Percentiles rank a stretch among this genome's conserved stretches.
Conservation (phyloP, 2,113 vertebrate species). For the Loxodonta africana region DNA sequence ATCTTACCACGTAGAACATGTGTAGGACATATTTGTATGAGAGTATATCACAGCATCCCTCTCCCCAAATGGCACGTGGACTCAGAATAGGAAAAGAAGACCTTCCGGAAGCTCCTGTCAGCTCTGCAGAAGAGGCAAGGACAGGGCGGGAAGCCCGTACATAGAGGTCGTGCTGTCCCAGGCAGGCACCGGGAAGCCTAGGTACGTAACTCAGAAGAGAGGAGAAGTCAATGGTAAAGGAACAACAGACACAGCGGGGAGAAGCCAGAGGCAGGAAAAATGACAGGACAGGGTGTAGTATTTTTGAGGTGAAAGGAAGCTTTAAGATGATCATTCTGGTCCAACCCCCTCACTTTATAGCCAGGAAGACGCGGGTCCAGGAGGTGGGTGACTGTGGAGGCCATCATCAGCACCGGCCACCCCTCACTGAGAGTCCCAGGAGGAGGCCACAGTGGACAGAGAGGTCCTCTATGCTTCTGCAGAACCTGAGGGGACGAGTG, state of each 20-base stretch:
- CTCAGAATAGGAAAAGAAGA: neutral
- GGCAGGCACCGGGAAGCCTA: neutral
- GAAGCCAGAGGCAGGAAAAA: neutral
- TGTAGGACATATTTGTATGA: neutral
- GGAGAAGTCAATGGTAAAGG: neutral
- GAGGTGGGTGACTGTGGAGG: neutral
- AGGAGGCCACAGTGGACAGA: too few relatives aligned
- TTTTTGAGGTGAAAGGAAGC: neutral
- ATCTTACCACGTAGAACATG: neutral
- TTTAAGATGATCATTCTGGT: neutral
- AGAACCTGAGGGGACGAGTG: neutral
- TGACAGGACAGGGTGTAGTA: neutral
- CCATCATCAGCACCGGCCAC: too few relatives aligned
- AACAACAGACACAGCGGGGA: neutral
- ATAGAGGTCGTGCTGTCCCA: neutral
- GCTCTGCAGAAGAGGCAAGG: neutral
- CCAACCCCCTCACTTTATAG: neutral
- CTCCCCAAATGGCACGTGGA: neutral
- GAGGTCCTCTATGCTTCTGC: too few relatives aligned
- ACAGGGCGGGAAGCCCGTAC: neutral
- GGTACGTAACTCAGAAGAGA: neutral
- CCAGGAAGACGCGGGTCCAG: neutral
- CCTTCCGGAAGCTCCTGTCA: neutral
- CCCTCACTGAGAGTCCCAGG: neutral
- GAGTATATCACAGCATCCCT: neutral